These are phyloP conservation scores for Sicus ferrugineus DNA, from an alignment of 2,888 invertebrate species.

Conservation along the genomic window DNA sequence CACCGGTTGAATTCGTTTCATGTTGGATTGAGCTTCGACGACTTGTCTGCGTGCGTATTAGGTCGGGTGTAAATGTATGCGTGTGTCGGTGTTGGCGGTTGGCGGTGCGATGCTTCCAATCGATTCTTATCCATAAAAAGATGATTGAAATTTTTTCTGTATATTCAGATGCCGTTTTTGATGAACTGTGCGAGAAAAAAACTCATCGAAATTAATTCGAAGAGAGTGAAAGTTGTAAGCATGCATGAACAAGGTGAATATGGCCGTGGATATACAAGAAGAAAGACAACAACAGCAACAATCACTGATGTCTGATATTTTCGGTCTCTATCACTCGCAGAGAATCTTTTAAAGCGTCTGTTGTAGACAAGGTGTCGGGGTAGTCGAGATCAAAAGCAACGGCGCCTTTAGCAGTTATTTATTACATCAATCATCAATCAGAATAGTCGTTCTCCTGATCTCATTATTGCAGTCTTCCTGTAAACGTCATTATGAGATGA, in stretches of 20 bases:
- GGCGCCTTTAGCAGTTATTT: too few species aligned
- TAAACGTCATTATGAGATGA: too few species aligned
- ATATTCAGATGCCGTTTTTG: not conserved
- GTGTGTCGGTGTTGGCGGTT: not conserved
- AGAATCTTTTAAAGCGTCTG: too few species aligned
- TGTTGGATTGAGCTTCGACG: not conserved
- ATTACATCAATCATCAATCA: too few species aligned
- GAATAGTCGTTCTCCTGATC: not conserved
- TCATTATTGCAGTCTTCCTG: not conserved
- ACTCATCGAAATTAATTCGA: conserved; percentile 56
- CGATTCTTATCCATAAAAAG: conserved; percentile 27
- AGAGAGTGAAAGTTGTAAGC: conserved; percentile 56
- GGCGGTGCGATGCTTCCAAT: conserved; percentile 10
- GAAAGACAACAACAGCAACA: too few species aligned
- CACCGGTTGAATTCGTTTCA: too few species aligned
- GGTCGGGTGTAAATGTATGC: not conserved
- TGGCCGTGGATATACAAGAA: too few species aligned
- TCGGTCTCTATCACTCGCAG: too few species aligned
- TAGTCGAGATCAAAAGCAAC: too few species aligned
- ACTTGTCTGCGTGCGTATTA: not conserved
- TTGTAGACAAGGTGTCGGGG: too few species aligned
- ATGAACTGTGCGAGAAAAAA: conserved; percentile 22
- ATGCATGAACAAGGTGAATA: not conserved
- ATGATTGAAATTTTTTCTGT: conserved; percentile 9
- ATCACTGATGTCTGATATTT: too few species aligned